Percentiles rank a stretch among this genome's conserved stretches.
These are phyloP conservation scores for Galendromus occidentalis DNA, from an alignment of 1,140 invertebrate genomes.

Conservation along the genomic window DNA sequence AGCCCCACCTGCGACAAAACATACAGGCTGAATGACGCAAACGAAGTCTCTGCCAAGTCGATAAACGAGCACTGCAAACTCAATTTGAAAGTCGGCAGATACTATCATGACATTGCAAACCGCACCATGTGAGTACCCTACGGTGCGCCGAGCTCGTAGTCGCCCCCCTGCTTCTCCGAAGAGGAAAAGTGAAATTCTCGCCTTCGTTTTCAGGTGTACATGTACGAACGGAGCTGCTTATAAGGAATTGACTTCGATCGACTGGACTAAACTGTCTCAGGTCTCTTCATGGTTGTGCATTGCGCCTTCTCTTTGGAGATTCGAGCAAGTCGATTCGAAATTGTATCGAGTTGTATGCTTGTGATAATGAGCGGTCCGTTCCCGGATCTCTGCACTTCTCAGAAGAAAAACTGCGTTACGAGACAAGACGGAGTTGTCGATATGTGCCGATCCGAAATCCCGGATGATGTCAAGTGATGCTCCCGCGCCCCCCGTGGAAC, in stretches of 20 bases:
- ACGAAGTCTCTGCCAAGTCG: neutral
- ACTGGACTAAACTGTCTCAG: neutral
- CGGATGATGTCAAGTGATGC: no score
- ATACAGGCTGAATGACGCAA: neutral
- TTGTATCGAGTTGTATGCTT: neutral
- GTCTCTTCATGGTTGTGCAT: neutral
- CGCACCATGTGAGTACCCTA: slow-evolving; percentile 4
- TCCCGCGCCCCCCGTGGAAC: no score
- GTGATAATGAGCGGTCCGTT: no score
- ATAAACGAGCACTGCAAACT: neutral
- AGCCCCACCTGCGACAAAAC: neutral
- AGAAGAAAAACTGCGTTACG: no score
- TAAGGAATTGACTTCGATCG: neutral
- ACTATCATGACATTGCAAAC: slow-evolving; percentile 6
- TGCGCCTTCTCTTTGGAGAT: neutral
- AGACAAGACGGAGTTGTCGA: no score
- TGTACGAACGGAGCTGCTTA: slow-evolving; percentile 4
- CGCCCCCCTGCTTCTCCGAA: no score
- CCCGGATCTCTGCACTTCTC: no score
- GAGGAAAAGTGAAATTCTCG: no score
- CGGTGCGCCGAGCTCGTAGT: no score
- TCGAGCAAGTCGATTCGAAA: neutral
- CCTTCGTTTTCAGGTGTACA: neutral
- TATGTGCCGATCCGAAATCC: no score
- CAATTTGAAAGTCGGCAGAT: neutral